A percentile compares a stretch with the other conserved stretches of the same genome.
These are phyloP conservation scores for Corvus hawaiiensis DNA, from an alignment of 2,113 vertebrate species.

Conservation along the genomic window DNA sequence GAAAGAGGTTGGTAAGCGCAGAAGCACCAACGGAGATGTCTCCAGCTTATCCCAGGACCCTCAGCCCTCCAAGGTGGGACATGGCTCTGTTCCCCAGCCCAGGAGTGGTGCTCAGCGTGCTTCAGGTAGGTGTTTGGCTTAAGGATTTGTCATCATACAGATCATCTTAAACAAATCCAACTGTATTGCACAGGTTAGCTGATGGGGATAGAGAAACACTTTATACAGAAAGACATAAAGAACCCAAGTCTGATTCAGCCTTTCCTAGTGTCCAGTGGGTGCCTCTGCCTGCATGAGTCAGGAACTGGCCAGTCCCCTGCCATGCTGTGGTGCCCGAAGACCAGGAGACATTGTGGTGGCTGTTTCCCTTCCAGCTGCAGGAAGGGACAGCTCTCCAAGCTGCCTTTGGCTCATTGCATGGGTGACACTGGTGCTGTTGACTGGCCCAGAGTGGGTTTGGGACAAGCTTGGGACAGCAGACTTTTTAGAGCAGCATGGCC, in stretches of 20 bases:
- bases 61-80: not conserved
- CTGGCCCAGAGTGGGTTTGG: not conserved
- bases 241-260: not conserved
- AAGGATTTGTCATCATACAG: not conserved
- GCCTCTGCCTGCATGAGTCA: not conserved
- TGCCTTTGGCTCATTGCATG: not conserved
- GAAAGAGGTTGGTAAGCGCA: not conserved
- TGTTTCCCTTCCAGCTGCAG: rapidly evolving
- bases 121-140: constrained; percentile 6
- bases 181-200: not conserved
- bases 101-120: not conserved
- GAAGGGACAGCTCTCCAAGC: not conserved
- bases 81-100: not conserved
- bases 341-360: not conserved
- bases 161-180: not conserved
- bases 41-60: not conserved
- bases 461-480: not conserved
- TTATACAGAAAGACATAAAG: not conserved
- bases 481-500: not conserved
- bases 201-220: not conserved
- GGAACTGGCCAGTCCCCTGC: not conserved
- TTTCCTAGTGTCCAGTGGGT: not conserved
- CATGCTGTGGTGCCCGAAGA: not conserved
- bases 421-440: not conserved
- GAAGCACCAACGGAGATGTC: not conserved